Evolutionary conservation across 2,113 vertebrate species (phyloP), one percentile per base, ranked within the genome.

Genomic region (Phodopus roborovskii): DNA sequence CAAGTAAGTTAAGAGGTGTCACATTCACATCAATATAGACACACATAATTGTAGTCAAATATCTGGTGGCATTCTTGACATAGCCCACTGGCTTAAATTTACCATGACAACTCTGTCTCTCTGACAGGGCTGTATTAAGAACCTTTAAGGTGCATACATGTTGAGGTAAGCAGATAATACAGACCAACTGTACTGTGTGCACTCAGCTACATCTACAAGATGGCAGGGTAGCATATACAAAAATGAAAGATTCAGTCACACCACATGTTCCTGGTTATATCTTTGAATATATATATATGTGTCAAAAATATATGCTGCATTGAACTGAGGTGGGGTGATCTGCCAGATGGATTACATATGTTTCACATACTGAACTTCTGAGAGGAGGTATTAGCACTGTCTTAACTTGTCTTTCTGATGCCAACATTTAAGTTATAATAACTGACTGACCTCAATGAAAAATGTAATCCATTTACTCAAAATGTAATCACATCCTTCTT

Each of bases 1-100:
- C 48, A 89, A 92, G 95, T 96, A 97, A 90, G 36, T 64, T 96
- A 97, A 97, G 42, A 60, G n/a, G 24, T 92, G 70, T 97, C 75
- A 92, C 79, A 96, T 71, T 94, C 95, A 88, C 79, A 96, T 93
- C 58, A 89, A 28, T n/a, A 24, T 15, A 68, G 45, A 83, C 82
- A 64, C 26, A 60, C 5, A 3, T 6, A 93, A 96, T 90, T 53
- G 71, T 91, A 75, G 45, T 91, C 90, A 97, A 93, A 95, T 78
- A 87, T 88, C 26, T 89, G 33, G 79, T 95, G 94, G 77, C 39
- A 79, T 96, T 91, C 64, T 95, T 92, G 26, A 88, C n/a, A 82
- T 77, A 96, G 53, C 70, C n/a, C 77, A 92, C 42, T 91, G 75
- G 36, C 56, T 88, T 93, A 92, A 93, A 82, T 7, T 93, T 28